A percentile compares a stretch with the other conserved stretches of the same genome.
phyloP scores from a whole-genome alignment of 2,888 invertebrate genomes.

The Crocallis elinguaria region DNA sequence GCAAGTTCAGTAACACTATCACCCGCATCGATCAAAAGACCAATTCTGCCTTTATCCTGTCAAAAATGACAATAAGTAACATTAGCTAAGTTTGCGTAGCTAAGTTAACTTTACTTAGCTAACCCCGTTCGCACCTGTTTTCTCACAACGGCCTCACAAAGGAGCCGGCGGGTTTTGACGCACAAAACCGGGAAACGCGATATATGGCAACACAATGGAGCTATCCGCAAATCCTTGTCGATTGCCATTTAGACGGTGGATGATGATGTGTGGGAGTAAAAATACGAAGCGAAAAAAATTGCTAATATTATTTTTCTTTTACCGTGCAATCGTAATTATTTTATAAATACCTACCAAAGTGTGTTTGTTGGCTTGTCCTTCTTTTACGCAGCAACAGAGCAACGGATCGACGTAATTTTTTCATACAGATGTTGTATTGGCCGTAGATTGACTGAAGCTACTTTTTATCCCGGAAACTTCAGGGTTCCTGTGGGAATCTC shows the following conservation, averaged over 20 bases:
- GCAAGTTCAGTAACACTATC: constrained; percentile 51
- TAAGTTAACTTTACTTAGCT: constrained; percentile 29
- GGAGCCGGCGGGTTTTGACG: constrained; percentile 66
- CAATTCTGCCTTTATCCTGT: constrained; percentile 37
- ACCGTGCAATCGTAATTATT: too few species aligned
- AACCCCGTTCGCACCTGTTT: constrained; percentile 78
- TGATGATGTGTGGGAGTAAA: constrained; percentile 17
- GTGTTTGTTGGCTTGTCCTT: too few species aligned
- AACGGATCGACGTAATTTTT: too few species aligned
- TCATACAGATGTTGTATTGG: too few species aligned
- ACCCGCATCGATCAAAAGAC: constrained; percentile 55
- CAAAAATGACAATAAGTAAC: constrained; percentile 24
- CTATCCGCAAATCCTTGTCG: constrained; percentile 52
- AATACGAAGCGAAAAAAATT: neutral
- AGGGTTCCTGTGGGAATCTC: too few species aligned
- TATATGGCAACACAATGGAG: constrained; percentile 58
- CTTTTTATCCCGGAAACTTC: too few species aligned
- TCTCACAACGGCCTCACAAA: constrained; percentile 52
- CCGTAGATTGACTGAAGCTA: too few species aligned
- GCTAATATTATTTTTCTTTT: too few species aligned
- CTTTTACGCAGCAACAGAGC: too few species aligned
- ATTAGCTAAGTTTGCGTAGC: neutral
- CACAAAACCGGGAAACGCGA: constrained; percentile 64
- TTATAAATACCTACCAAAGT: too few species aligned
- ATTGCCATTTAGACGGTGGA: constrained; percentile 19